phyloP scores from a whole-genome alignment of 2,113 vertebrate genomes.

The Stegastes partitus region DNA sequence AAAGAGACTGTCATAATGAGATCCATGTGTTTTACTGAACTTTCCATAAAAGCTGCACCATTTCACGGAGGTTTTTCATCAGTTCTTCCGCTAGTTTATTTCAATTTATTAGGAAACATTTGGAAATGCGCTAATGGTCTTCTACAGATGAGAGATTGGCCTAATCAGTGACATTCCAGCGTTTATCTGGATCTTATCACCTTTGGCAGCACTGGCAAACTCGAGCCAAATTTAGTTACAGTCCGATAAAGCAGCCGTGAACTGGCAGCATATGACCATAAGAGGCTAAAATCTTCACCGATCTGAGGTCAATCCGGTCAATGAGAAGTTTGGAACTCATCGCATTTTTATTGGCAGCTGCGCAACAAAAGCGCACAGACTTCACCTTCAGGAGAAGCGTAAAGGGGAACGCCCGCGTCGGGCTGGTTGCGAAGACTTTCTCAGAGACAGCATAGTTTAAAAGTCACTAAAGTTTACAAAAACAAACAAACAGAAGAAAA shows the following conservation, averaged over 20 bases:
- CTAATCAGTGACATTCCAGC: constrained; percentile 53
- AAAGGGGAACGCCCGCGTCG: neutral
- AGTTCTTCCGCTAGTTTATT: neutral
- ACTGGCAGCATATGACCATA: constrained; percentile 38
- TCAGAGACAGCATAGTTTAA: neutral
- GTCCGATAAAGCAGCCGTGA: constrained; percentile 42
- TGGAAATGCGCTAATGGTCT: constrained; percentile 6
- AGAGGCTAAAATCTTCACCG: constrained; percentile 12
- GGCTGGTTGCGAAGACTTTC: neutral
- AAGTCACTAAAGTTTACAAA: neutral
- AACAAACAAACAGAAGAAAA: too few relatives aligned
- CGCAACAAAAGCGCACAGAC: constrained; percentile 25
- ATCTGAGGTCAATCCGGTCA: neutral
- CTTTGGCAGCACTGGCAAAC: constrained; percentile 29
- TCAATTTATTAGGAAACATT: constrained; percentile 14
- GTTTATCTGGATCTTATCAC: constrained; percentile 66
- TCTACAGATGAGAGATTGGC: constrained; percentile 4
- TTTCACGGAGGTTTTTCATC: neutral
- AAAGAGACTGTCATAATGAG: constrained; percentile 3
- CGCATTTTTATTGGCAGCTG: constrained; percentile 18
- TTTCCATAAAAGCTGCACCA: neutral
- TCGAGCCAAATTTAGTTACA: constrained; percentile 48
- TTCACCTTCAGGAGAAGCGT: neutral
- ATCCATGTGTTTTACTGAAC: constrained; percentile 3
- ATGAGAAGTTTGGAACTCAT: constrained; percentile 18